phyloP scores from a whole-genome alignment of 2,797 vertebrate genomes.

The Malurus splendens region DNA sequence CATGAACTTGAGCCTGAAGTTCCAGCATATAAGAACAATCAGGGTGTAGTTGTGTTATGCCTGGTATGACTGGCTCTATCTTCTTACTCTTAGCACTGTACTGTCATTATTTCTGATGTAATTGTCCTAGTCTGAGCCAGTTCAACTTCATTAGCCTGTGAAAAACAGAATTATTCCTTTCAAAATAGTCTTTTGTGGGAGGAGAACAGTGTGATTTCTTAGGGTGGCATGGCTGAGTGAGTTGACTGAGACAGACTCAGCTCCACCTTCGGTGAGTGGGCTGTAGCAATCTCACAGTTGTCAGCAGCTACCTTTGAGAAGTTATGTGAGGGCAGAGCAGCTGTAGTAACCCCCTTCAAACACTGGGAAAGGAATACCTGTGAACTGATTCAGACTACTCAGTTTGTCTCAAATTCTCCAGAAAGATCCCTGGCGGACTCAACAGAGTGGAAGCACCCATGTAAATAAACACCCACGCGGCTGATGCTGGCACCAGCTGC shows the following conservation, averaged over 20 bases:
- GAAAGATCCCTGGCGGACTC: not conserved
- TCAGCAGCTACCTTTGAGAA: not conserved
- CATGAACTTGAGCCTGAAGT: not conserved
- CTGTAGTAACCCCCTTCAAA: not conserved
- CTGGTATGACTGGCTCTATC: rapidly evolving
- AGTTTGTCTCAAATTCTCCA: not conserved
- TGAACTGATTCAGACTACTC: not conserved
- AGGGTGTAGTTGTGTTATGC: not conserved
- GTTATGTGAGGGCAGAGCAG: not conserved
- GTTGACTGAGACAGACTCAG: not conserved
- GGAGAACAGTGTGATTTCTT: not conserved
- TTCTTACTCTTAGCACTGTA: not conserved
- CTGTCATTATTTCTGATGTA: not conserved
- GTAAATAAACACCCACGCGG: not conserved
- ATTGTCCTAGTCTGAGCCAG: not conserved
- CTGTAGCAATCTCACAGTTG: not conserved
- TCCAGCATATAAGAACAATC: not conserved
- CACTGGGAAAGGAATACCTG: rapidly evolving
- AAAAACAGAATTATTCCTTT: not conserved
- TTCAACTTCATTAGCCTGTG: not conserved
- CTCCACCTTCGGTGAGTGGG: rapidly evolving
- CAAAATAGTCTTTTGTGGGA: not conserved
- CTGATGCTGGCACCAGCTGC: not conserved
- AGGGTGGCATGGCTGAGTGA: not conserved
- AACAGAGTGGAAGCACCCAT: not conserved